A percentile compares a stretch with the other conserved stretches of the same genome.
Conservation (phyloP, 1,140 invertebrate species). For the Neuroterus valhalla region DNA sequence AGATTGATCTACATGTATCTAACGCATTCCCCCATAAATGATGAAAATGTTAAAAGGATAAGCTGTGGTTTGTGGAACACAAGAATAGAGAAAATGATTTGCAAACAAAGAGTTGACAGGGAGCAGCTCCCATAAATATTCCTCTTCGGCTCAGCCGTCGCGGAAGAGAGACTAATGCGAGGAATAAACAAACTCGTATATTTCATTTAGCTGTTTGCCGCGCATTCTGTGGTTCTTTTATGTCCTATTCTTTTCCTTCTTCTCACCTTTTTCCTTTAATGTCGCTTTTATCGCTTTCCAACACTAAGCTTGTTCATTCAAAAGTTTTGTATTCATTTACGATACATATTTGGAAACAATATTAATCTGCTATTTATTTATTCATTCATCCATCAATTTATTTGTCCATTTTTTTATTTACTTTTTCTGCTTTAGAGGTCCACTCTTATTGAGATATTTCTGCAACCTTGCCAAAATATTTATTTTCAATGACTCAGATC, state of each 20-base stretch:
- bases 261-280: too few relatives aligned
- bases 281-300: constrained; percentile 32
- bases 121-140: constrained; percentile 48
- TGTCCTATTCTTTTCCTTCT: constrained; percentile 33
- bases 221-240: constrained; percentile 37
- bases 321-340: not conserved
- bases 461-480: too few relatives aligned
- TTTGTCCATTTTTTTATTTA: too few relatives aligned
- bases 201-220: constrained; percentile 48
- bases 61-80: not conserved
- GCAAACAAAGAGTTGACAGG: constrained; percentile 42
- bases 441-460: too few relatives aligned
- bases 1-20: too few relatives aligned
- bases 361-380: too few relatives aligned
- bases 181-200: constrained; percentile 50
- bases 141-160: constrained; percentile 42
- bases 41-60: too few relatives aligned
- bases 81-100: constrained; percentile 42
- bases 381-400: too few relatives aligned
- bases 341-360: too few relatives aligned
- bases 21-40: too few relatives aligned
- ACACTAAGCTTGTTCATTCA: not conserved
- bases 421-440: too few relatives aligned
- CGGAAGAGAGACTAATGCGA: constrained; percentile 43
- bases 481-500: too few relatives aligned